Percentiles rank a stretch among this genome's conserved stretches.
Evolutionary conservation across 2,797 vertebrate genomes (phyloP).

Genomic region (Loriculus beryllinus): DNA sequence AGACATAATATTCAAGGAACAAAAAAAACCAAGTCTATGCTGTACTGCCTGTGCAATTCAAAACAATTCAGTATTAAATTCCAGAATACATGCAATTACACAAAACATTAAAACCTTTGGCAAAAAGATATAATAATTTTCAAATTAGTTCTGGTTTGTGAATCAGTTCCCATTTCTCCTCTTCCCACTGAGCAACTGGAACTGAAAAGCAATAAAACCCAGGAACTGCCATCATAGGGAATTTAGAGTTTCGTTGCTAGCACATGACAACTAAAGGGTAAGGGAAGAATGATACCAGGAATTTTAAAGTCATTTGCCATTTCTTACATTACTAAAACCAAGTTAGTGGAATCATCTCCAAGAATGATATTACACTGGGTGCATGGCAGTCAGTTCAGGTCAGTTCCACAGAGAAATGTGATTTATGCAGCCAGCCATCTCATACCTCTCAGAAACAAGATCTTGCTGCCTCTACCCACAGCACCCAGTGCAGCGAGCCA

Average conservation of each 20-base stretch:
- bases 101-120: neutral
- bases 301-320: neutral
- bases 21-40: neutral
- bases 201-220: neutral
- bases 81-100: neutral
- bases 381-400: neutral
- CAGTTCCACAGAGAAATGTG: neutral
- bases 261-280: neutral
- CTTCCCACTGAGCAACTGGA: slow-evolving; percentile 24
- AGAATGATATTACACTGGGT: neutral
- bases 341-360: neutral
- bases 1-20: neutral
- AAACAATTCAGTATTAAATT: slow-evolving; percentile 29
- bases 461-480: neutral
- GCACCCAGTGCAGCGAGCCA: neutral
- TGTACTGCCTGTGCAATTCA: neutral
- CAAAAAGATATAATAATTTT: neutral
- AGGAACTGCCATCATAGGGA: neutral
- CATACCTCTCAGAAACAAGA: neutral
- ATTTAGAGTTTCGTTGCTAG: neutral
- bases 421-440: neutral
- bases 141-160: slow-evolving; percentile 49
- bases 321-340: neutral
- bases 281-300: neutral
- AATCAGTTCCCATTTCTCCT: slow-evolving; percentile 19